Percentiles rank a stretch among this genome's conserved stretches.
phyloP scores from a whole-genome alignment of 2,888 invertebrate species.

The Andrena flavipes region DNA sequence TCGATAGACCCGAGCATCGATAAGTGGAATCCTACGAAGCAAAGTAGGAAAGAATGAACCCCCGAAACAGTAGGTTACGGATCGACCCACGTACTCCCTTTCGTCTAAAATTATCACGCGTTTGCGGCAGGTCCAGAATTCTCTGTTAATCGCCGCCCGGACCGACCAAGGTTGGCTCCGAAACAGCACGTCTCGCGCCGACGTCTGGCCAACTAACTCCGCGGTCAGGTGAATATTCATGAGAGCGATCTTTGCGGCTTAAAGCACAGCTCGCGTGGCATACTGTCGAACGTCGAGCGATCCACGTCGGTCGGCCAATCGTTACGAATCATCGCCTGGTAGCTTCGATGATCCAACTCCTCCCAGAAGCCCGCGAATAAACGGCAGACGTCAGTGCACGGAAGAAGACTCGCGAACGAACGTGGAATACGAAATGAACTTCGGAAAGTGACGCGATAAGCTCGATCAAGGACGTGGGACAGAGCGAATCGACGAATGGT shows the following conservation, averaged over 20 bases:
- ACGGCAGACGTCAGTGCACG: background rate
- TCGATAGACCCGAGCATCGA: background rate
- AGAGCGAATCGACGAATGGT: too few species aligned
- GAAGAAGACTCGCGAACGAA: background rate
- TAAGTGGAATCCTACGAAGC: background rate
- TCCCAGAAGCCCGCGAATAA: background rate
- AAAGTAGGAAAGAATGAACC: background rate
- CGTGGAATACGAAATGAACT: background rate
- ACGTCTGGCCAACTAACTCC: conserved; percentile 68
- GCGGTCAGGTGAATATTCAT: conserved; percentile 78
- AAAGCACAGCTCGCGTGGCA: conserved; percentile 65
- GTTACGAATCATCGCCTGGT: background rate
- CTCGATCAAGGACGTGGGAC: background rate
- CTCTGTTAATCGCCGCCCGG: conserved; percentile 54
- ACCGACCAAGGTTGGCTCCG: conserved; percentile 38
- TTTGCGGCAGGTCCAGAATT: conserved; percentile 49
- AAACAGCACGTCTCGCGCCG: conserved; percentile 71
- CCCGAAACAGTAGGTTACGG: background rate
- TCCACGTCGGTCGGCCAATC: background rate
- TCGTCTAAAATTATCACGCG: background rate
- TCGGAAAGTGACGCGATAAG: background rate
- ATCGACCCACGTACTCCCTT: background rate
- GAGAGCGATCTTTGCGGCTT: conserved; percentile 73
- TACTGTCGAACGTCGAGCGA: conserved; percentile 54
- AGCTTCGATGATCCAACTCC: background rate